Conservation (phyloP, 2,113 vertebrate species). For the Callaeas wilsoni region DNA sequence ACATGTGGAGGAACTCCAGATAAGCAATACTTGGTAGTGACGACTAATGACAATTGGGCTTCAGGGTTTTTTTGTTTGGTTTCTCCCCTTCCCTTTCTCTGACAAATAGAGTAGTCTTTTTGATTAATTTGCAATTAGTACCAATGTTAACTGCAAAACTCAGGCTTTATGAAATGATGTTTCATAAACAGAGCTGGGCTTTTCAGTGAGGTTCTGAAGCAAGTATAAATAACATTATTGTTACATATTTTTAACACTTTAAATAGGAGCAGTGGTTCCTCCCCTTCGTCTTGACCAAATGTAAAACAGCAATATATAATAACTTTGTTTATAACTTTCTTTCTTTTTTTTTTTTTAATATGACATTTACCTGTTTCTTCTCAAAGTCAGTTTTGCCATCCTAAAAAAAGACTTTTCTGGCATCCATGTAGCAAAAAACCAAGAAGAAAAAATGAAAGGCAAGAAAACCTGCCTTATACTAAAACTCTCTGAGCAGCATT, state of each 20-base stretch:
- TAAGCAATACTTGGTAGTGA: neutral
- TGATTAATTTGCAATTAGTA: neutral
- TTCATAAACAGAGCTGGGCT: neutral
- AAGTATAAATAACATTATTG: neutral
- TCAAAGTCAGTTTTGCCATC: neutral
- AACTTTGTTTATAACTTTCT: rapidly evolving
- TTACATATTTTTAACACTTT: neutral
- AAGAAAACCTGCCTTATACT: neutral
- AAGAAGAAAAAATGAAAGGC: neutral
- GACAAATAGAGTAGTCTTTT: neutral
- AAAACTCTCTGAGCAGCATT: neutral
- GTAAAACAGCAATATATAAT: neutral
- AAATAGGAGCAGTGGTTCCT: neutral
- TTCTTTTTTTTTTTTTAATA: neutral
- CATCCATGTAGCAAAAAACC: neutral
- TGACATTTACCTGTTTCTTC: neutral
- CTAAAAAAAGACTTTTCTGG: neutral
- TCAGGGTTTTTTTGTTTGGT: neutral
- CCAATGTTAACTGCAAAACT: neutral
- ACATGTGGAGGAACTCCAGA: neutral
- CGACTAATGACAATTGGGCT: neutral
- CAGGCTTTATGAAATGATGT: neutral
- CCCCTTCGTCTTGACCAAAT: neutral
- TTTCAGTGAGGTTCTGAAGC: neutral
- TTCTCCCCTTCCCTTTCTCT: neutral